Evolutionary conservation across 2,113 vertebrate species (phyloP), one percentile per base, ranked within the genome.

Genomic region (Thunnus maccoyii): DNA sequence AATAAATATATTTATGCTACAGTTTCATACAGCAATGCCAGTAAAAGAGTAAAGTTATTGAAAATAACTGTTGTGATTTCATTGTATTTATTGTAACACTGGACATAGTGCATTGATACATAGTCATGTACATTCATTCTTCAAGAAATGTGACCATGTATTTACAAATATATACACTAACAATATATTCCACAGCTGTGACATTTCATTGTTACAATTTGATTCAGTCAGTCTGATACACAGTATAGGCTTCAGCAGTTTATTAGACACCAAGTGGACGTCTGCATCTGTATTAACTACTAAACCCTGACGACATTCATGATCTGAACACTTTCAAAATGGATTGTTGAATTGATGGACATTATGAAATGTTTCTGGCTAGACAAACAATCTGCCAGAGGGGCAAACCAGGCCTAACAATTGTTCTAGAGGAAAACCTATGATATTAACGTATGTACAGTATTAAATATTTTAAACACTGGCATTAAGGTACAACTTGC

Each of bases 91-190:
- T 72, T 80, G 67, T 63, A 10, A 74, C 16, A 71, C 0, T 20
- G 27, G 61, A 46, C 32, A 64, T 47, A 74, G 36, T 62, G 58
- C 67, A 46, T 30, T 47, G 16, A 63, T n/a, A 50, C 25, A 83
- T 13, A 67, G 50, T 48, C 51, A 46, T 54, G n/a, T 64, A 72
- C 85, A 80, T 72, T 85, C 13, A 36, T 3, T 4, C 16, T 22
- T 67, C 41, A 50, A 51, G 27, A 78, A 47, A 36, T 16, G 1
- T 72, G 77, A 82, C 47, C 18, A 20, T 48, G 16, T 65, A 74
- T 69, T 68, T 77, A 86, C 55, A 86, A 64, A 80, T 82, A 85
- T 80, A 56, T 54, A 87, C 80, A 87, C 0, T 54, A 13, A 44
- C 36, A 66, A 14, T 52, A 60, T 32, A 52, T 41, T 9, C 36